Evolutionary conservation across 2,113 vertebrate species (phyloP).

Genomic region (Sapayoa aenigma): DNA sequence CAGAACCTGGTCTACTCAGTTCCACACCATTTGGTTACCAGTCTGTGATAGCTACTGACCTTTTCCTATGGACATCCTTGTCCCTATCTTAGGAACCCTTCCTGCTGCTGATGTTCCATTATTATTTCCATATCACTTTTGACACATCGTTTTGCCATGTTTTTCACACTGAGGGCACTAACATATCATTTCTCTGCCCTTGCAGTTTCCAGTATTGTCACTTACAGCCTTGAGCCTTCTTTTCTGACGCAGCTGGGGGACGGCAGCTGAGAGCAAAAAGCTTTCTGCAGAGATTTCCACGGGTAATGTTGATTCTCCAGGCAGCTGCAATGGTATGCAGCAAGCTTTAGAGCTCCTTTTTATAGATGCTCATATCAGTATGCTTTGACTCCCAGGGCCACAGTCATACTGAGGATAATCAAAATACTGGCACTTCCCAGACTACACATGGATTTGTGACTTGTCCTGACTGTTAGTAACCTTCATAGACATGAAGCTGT

Average conservation of each 20-base stretch:
- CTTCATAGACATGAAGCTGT: background rate
- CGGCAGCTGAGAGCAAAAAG: background rate
- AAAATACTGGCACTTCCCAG: background rate
- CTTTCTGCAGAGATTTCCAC: conserved; percentile 18
- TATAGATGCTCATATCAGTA: conserved; percentile 16
- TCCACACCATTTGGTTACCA: background rate
- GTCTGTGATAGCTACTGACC: background rate
- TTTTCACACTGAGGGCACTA: background rate
- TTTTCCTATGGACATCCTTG: background rate
- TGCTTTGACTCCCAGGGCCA: conserved; percentile 19
- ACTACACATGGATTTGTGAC: background rate
- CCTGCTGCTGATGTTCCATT: background rate
- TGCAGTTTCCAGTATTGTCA: background rate
- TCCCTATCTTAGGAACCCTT: background rate
- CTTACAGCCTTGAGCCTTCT: conserved; percentile 10
- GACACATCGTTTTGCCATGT: background rate
- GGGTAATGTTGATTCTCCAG: conserved; percentile 45
- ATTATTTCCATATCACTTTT: background rate
- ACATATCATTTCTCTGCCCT: background rate
- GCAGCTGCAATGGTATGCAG: background rate
- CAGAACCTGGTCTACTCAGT: background rate
- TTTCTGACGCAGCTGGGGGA: background rate
- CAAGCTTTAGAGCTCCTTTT: conserved; percentile 26
- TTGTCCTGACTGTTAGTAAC: background rate
- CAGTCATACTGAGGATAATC: conserved; percentile 14